Base-by-base conservation (phyloP, 2,113 vertebrate genomes). In the Sinocyclocheilus rhinocerous region DNA sequence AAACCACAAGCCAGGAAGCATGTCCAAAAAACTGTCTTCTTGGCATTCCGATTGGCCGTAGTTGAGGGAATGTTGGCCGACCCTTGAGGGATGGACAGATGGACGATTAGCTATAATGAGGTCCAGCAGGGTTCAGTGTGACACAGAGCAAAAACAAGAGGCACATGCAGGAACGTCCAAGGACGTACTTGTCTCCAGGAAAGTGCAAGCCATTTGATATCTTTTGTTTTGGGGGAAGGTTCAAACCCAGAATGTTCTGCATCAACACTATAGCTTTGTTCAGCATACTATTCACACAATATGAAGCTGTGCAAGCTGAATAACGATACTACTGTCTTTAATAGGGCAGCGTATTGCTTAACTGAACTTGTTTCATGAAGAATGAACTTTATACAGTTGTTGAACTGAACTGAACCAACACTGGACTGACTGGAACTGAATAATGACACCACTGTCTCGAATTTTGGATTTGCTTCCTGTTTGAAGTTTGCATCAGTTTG, bases 51-150 rank as follows among this genome's bases (percentile, higher is more conserved):
- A 87, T 90, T 89, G 33, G 39, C 45, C 45, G 22, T 69, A 24
- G 63, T 63, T 84, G 70, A 87, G 72, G 76, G 81, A 76, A 70
- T 67, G 84, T 89, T 88, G 89, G 88, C 84, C 65, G 26, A 45
- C 61, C 26, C 81, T 81, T 80, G 79, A 81, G 69, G 77, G 39
- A 73, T 59, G 70, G 92, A 92, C 94, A 93, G 93, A 95, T 94
- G 93, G 93, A 90, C 90, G 84, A 33, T 94, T 94, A 92, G 90
- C 91, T 90, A 85, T 95, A 92, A 94, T 91, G 92, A 89, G 87
- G 89, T 90, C 89, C 88, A 90, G 90, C 91, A 92, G 92, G 88
- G 89, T 91, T 73, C 85, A 86, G 70, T 24, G 79, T 86, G 88
- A 92, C 86, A 89, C 89, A 70, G 67, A 87, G 88, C 75, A 63